These are phyloP conservation scores for Drosophila takahashii DNA, from an alignment of 1,140 invertebrate genomes.

Conservation along the genomic window DNA sequence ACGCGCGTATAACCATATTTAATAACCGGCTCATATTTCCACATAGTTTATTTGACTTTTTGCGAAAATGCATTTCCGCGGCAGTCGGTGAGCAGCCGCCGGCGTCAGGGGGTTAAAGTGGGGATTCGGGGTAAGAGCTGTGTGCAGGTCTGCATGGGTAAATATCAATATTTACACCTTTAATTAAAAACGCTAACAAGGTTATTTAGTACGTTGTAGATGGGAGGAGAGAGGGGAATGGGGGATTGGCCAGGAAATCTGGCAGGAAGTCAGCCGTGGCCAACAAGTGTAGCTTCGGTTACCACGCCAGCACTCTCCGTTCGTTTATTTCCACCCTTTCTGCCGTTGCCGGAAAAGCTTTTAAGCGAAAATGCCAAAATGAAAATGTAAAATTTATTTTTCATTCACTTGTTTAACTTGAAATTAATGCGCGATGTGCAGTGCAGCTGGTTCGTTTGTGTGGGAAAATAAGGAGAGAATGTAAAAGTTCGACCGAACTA, in stretches of 20 bases:
- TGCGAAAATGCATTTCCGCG: constrained; percentile 74
- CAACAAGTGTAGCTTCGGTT: constrained; percentile 35
- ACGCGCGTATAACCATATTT: constrained; percentile 44
- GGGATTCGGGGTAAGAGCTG: background rate
- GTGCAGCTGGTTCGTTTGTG: background rate
- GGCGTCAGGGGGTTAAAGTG: constrained; percentile 8
- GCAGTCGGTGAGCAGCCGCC: constrained; percentile 45
- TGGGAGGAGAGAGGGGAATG: background rate
- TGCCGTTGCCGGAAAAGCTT: constrained; percentile 61
- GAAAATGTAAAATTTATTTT: constrained; percentile 64
- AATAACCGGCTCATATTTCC: constrained; percentile 66
- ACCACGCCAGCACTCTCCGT: constrained; percentile 8
- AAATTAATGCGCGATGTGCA: constrained; percentile 20
- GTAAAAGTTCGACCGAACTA: background rate
- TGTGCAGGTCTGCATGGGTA: constrained; percentile 58
- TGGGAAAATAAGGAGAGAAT: too few relatives aligned
- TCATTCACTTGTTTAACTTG: constrained; percentile 31
- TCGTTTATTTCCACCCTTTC: constrained; percentile 18
- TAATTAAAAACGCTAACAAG: constrained; percentile 84
- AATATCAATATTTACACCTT: constrained; percentile 84
- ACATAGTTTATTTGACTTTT: constrained; percentile 77
- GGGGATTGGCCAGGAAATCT: constrained; percentile 48
- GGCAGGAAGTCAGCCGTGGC: constrained; percentile 66
- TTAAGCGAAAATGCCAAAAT: constrained; percentile 74
- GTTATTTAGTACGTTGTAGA: constrained; percentile 72